phyloP scores from a whole-genome alignment of 2,888 invertebrate species.

The Amphipyra berbera region DNA sequence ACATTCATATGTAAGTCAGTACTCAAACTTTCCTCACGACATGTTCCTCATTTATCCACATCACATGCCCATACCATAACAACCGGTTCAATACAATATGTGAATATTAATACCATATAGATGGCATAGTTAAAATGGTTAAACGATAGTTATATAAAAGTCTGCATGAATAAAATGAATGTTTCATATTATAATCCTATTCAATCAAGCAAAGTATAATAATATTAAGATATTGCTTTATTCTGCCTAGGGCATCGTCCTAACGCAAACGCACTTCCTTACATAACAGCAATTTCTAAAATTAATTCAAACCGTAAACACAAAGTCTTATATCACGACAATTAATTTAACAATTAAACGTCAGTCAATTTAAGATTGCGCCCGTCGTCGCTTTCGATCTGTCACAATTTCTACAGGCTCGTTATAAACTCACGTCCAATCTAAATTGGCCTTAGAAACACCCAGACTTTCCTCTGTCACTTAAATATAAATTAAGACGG shows the following conservation, averaged over 20 bases:
- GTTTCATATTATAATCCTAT: background rate
- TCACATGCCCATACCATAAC: no score
- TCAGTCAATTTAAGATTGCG: conserved; percentile 71
- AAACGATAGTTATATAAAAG: background rate
- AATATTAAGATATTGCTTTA: conserved; percentile 21
- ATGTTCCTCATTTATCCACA: no score
- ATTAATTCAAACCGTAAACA: conserved; percentile 63
- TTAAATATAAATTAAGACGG: conserved; percentile 15
- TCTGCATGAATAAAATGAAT: background rate
- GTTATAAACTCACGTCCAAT: conserved; percentile 59
- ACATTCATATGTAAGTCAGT: no score
- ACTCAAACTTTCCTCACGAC: no score
- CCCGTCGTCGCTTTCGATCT: conserved; percentile 69
- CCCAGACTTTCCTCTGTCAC: conserved; percentile 18
- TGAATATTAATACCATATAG: no score
- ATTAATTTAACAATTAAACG: conserved; percentile 77
- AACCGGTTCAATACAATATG: no score
- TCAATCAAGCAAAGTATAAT: background rate
- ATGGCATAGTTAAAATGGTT: no score
- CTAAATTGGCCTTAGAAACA: conserved; percentile 53
- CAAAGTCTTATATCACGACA: conserved; percentile 67
- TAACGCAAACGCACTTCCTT: conserved; percentile 38
- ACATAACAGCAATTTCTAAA: conserved; percentile 65
- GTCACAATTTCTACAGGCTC: conserved; percentile 69
- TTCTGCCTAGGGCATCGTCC: conserved; percentile 50